Conservation (phyloP, 2,888 invertebrate species). For the Rhagonycha fulva region DNA sequence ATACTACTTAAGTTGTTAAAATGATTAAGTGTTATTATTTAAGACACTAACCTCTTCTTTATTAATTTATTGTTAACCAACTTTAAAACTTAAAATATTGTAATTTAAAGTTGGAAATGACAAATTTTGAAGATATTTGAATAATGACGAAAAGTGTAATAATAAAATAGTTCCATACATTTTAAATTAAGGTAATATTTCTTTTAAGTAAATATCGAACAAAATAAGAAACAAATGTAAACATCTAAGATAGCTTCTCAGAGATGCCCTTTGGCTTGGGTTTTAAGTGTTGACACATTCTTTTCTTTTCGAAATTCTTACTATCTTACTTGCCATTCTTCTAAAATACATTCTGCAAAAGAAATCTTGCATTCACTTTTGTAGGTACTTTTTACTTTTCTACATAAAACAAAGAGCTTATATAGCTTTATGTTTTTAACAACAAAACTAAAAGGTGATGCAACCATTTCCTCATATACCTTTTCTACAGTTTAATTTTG, state of each 20-base stretch:
- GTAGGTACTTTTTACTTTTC: constrained; percentile 12
- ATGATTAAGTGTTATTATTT: neutral
- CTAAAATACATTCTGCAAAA: constrained; percentile 17
- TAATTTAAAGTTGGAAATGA: neutral
- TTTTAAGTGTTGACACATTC: constrained; percentile 22
- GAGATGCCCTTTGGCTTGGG: constrained; percentile 18
- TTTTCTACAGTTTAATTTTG: neutral
- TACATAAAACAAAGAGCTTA: neutral
- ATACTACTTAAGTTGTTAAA: neutral
- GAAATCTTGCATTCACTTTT: constrained; percentile 10
- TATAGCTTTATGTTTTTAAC: neutral
- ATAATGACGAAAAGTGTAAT: too few relatives aligned
- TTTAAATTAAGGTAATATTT: constrained; percentile 9
- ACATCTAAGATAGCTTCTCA: constrained; percentile 21
- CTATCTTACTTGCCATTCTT: constrained; percentile 17
- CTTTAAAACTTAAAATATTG: neutral
- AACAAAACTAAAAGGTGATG: neutral
- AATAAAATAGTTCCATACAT: constrained; percentile 11
- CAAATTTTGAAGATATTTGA: too few relatives aligned
- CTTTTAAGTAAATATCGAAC: constrained; percentile 18
- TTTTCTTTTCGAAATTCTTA: constrained; percentile 17
- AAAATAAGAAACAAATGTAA: constrained; percentile 22
- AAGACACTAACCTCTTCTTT: neutral
- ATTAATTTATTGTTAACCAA: neutral
- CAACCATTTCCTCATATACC: neutral